These are phyloP conservation scores for Argya squamiceps DNA, from an alignment of 2,797 vertebrate genomes.

Conservation along the genomic window DNA sequence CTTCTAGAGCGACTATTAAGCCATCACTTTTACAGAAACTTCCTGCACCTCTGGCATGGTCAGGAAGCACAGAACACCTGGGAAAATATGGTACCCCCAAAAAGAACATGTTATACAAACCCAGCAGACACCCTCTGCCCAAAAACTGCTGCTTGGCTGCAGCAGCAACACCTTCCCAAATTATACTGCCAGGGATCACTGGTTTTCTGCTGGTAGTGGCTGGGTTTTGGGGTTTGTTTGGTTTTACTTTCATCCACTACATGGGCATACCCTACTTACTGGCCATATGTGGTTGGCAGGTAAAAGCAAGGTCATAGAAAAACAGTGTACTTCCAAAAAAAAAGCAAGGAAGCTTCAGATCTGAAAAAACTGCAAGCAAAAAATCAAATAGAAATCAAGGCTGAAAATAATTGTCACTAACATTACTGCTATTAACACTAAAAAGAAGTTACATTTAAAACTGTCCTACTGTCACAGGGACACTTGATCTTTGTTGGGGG, in stretches of 20 bases:
- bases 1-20: neutral
- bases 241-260: neutral
- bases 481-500: neutral
- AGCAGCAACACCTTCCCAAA: neutral
- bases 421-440: neutral
- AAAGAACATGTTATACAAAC: accelerated
- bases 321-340: neutral
- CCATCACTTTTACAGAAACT: neutral
- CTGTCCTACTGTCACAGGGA: neutral
- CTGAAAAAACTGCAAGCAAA: neutral
- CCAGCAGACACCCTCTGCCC: accelerated
- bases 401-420: neutral
- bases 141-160: neutral
- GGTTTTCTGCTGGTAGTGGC: neutral
- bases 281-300: neutral
- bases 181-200: neutral
- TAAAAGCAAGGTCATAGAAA: neutral
- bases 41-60: neutral
- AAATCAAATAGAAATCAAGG: neutral
- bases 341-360: neutral
- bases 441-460: neutral
- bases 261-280: neutral
- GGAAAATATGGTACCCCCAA: neutral
- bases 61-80: neutral
- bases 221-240: neutral